phyloP scores from a whole-genome alignment of 2,888 invertebrate genomes.

The Sepioteuthis lessoniana region DNA sequence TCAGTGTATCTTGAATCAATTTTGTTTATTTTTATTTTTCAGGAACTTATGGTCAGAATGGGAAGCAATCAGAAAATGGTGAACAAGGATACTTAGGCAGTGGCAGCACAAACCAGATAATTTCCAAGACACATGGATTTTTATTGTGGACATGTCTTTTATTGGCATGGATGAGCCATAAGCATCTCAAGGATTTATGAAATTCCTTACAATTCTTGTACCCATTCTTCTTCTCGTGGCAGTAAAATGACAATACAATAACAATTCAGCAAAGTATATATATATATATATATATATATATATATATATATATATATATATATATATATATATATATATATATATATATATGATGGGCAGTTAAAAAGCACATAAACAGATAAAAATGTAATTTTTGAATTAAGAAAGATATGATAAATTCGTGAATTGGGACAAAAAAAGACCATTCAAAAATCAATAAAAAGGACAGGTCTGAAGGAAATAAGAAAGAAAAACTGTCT shows the following conservation, averaged over 20 bases:
- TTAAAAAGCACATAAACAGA: constrained; percentile 25
- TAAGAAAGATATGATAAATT: neutral
- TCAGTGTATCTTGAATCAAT: neutral
- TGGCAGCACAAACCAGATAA: neutral
- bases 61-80: neutral
- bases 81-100: neutral
- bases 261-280: neutral
- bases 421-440: neutral
- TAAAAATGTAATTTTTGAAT: neutral
- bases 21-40: neutral
- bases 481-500: neutral
- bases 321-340: neutral
- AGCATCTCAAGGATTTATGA: constrained; percentile 16
- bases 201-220: neutral
- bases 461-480: neutral
- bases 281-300: neutral
- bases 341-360: neutral
- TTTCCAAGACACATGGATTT: constrained; percentile 21
- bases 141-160: neutral
- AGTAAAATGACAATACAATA: constrained; percentile 24
- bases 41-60: neutral
- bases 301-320: neutral
- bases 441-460: neutral
- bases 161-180: neutral
- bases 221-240: neutral